Percentiles rank a stretch among this genome's conserved stretches.
Conservation (phyloP, 1,140 invertebrate species). For the Micrasema longulum region DNA sequence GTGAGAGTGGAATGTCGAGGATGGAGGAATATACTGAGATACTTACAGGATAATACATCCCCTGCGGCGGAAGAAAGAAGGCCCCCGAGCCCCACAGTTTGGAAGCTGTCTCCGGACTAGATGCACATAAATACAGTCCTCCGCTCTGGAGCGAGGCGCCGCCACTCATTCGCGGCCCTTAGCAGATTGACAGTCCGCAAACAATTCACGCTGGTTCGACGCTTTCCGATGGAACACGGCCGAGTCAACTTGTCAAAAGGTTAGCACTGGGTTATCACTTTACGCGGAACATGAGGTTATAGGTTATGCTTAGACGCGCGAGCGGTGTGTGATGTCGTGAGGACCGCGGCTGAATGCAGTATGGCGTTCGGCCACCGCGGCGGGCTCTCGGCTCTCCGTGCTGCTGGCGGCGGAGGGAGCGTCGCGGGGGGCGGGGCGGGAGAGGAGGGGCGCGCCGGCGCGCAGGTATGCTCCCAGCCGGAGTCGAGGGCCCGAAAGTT, state of each 20-base stretch:
- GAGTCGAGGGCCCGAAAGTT: conserved; percentile 5
- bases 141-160: conserved; percentile 62
- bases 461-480: conserved; percentile 39
- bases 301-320: conserved; percentile 22
- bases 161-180: conserved; percentile 51
- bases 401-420: conserved; percentile 43
- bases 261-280: conserved; percentile 35
- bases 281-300: conserved; percentile 41
- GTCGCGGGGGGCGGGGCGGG: conserved; percentile 16
- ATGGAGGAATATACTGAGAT: conserved; percentile 44
- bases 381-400: conserved; percentile 34
- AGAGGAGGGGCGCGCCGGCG: conserved; percentile 36
- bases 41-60: conserved; percentile 94
- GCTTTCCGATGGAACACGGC: conserved; percentile 16
- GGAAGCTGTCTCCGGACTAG: conserved; percentile 79
- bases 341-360: conserved; percentile 37
- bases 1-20: conserved; percentile 4
- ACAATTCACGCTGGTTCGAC: conserved; percentile 16
- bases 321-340: conserved; percentile 3
- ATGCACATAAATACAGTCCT: conserved; percentile 68
- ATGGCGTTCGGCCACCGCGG: conserved; percentile 15
- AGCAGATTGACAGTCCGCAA: conserved; percentile 42
- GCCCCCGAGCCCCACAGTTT: conserved; percentile 94
- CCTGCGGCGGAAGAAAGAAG: conserved; percentile 92
- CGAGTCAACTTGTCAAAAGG: conserved; percentile 19